phyloP scores from a whole-genome alignment of 1,140 invertebrate species.

The Pantala flavescens region DNA sequence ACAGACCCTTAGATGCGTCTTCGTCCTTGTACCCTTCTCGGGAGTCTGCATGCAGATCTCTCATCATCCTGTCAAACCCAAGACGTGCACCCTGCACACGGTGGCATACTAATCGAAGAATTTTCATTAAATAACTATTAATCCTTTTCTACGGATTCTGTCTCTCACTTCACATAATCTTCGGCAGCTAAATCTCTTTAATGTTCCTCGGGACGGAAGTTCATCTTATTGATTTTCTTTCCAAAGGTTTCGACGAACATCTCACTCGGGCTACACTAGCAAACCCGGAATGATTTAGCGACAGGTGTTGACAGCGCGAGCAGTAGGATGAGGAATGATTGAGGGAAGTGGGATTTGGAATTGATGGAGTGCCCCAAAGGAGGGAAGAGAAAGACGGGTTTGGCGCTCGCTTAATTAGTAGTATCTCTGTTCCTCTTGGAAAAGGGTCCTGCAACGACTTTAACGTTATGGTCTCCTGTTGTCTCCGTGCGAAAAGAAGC shows the following conservation, averaged over 20 bases:
- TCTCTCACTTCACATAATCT: not conserved
- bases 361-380: not conserved
- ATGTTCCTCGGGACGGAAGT: not conserved
- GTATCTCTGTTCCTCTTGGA: no score
- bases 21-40: no score
- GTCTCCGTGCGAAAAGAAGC: no score
- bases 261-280: not conserved
- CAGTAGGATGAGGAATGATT: conserved; percentile 1
- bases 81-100: no score
- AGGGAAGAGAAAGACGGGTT: not conserved
- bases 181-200: not conserved
- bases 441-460: no score
- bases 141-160: not conserved
- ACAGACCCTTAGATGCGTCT: no score
- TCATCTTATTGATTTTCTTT: conserved; percentile 10
- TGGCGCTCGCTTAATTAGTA: no score
- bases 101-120: not conserved
- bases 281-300: conserved; percentile 4
- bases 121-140: not conserved
- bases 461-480: no score
- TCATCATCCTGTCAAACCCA: no score
- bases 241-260: conserved; percentile 1
- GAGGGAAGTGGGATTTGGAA: not conserved
- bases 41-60: no score
- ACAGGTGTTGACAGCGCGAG: conserved; percentile 6